A percentile compares a stretch with the other conserved stretches of the same genome.
phyloP scores from a whole-genome alignment of 2,113 vertebrate genomes.

The Amphiprion percula region DNA sequence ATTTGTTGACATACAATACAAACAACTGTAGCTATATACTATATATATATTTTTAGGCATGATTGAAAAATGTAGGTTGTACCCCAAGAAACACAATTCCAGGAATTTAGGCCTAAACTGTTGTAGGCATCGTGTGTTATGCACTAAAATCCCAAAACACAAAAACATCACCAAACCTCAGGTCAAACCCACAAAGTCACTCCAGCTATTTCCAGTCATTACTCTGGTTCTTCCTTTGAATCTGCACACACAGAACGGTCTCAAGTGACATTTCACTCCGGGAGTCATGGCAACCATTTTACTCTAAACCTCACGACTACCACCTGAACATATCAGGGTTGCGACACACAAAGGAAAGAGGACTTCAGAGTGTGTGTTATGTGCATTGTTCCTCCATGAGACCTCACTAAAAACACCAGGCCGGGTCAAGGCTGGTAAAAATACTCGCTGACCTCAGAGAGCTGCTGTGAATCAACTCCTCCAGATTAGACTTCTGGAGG shows the following conservation, averaged over 20 bases:
- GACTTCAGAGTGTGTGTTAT: background rate
- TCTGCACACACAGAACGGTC: constrained; percentile 6
- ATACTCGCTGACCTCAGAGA: constrained; percentile 26
- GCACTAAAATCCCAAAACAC: background rate
- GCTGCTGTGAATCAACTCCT: constrained; percentile 27
- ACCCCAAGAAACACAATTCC: background rate
- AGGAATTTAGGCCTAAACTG: background rate
- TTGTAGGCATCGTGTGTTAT: background rate
- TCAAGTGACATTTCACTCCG: constrained; percentile 40
- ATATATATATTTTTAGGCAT: no score
- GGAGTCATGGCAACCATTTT: constrained; percentile 59
- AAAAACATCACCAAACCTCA: background rate
- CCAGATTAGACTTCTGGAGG: constrained; percentile 30
- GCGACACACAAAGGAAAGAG: constrained; percentile 28
- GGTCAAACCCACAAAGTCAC: constrained; percentile 41
- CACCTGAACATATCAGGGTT: constrained; percentile 38
- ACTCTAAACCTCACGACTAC: constrained; percentile 27
- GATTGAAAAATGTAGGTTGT: no score
- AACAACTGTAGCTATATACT: no score
- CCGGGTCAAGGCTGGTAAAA: constrained; percentile 36
- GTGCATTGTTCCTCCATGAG: constrained; percentile 12
- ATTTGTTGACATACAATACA: no score
- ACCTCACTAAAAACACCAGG: constrained; percentile 8
- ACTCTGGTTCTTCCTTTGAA: constrained; percentile 13
- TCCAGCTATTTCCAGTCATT: constrained; percentile 2